phyloP scores from a whole-genome alignment of 2,888 invertebrate genomes.

The Coronaproctus castanopsis region DNA sequence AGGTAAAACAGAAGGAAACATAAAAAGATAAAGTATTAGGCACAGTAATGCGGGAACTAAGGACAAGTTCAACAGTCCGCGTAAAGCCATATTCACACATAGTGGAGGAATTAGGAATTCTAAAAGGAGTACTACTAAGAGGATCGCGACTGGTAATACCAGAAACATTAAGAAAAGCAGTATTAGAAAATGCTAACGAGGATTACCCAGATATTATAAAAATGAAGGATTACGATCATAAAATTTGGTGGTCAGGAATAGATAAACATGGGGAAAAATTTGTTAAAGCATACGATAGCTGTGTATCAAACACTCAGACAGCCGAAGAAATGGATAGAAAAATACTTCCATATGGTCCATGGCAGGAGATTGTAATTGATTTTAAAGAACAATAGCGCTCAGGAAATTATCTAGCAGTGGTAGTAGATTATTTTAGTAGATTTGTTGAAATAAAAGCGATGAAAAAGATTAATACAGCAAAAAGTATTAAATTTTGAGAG shows the following conservation, averaged over 20 bases:
- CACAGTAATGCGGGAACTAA: not conserved
- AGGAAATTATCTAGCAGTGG: not conserved
- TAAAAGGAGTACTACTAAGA: not conserved
- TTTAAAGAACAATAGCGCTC: not conserved
- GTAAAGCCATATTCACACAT: conserved; percentile 1
- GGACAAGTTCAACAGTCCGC: not conserved
- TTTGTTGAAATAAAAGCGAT: not conserved
- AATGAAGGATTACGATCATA: conserved; percentile 3
- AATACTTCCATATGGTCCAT: not conserved
- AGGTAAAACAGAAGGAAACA: not conserved
- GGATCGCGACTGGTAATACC: conserved; percentile 4
- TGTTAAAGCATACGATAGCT: not conserved
- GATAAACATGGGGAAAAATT: not conserved
- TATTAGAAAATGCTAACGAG: conserved; percentile 9
- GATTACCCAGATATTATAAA: conserved; percentile 11
- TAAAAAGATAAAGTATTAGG: not conserved
- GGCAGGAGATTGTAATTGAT: not conserved
- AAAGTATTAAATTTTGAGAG: not conserved
- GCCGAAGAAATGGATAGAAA: not conserved
- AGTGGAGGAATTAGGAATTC: not conserved
- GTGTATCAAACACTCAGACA: not conserved
- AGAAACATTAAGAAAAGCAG: not conserved
- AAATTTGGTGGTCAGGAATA: conserved; percentile 11
- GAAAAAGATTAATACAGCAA: not conserved
- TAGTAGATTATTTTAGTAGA: not conserved